Evolutionary conservation across 2,113 vertebrate species (phyloP), one percentile per base, ranked within the genome.

Genomic region (Hippocampus mohnikei): DNA sequence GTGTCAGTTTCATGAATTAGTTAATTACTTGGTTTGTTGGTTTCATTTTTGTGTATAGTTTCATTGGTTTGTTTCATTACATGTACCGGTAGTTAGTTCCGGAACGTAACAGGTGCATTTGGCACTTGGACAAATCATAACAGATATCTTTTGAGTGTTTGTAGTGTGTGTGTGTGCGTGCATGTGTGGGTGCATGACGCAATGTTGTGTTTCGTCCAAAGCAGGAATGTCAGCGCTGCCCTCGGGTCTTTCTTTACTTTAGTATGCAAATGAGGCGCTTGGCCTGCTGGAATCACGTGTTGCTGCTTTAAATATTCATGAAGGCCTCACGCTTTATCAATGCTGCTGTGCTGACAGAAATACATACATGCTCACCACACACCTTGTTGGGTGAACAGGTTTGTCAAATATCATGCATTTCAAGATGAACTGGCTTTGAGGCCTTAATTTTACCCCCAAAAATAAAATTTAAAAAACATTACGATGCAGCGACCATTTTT

Each of bases 281-380:
- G n/a, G 44, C 42, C 3, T 58, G 53, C 65, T 46, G 56, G 40
- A 67, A 63, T 68, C 23, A 78, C 55, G 46, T 69, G 61, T 42
- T 55, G 15, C 21, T 8, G 16, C 60, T 68, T 68, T 67, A 75
- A 70, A 78, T 69, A 72, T 74, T 74, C 56, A 75, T 59, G n/a
- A 50, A 50, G 53, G 18, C 41, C 23, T 25, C 44, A 53, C 76
- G 37, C 69, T 75, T 73, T 65, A 73, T 75, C n/a, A 60, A 75
- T 70, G 18, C 40, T 70, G 50, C 55, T 75, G 71, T 53, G 8
- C 48, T 66, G 42, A 61, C 42, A 25, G 10, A 5, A 40, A 41
- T 5, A n/a, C 18, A n/a, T 3, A 55, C 8, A 55, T 55, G n/a
- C 50, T 53, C 20, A n/a, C 20, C 20, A n/a, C 20, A 23, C 52